Percentiles rank a stretch among this genome's conserved stretches.
Conservation (phyloP, 2,113 vertebrate species). For the Ardeotis arabs region DNA sequence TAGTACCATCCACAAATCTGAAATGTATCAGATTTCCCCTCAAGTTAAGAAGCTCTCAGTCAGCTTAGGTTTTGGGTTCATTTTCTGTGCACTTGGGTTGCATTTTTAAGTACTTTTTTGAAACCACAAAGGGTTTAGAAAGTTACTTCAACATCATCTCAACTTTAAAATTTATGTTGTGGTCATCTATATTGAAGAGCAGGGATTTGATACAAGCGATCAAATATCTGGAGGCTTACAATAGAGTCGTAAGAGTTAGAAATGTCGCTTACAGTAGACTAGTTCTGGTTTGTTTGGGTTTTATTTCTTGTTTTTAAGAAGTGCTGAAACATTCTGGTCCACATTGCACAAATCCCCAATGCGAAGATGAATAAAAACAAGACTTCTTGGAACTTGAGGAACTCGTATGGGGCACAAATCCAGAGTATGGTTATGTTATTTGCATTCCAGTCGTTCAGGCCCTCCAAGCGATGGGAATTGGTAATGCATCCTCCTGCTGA, state of each 20-base stretch:
- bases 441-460: slow-evolving; percentile 35
- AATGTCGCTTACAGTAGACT: background rate
- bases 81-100: background rate
- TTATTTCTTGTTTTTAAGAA: slow-evolving; percentile 55
- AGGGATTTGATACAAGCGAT: slow-evolving; percentile 25
- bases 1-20: background rate
- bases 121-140: slow-evolving; percentile 53
- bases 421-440: slow-evolving; percentile 58
- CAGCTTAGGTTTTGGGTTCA: background rate
- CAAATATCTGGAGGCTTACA: slow-evolving; percentile 23
- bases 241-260: background rate
- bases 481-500: slow-evolving; percentile 18
- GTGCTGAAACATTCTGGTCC: slow-evolving; percentile 52
- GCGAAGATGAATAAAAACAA: slow-evolving; percentile 44
- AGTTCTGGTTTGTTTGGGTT: slow-evolving; percentile 47
- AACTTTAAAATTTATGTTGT: slow-evolving; percentile 53
- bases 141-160: slow-evolving; percentile 48
- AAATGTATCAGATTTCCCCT: background rate
- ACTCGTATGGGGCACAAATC: slow-evolving; percentile 28
- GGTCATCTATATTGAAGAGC: slow-evolving; percentile 30
- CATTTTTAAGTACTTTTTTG: background rate
- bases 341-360: slow-evolving; percentile 59
- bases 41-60: background rate
- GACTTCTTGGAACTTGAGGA: slow-evolving; percentile 64
- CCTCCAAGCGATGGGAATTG: slow-evolving; percentile 42